phyloP scores from a whole-genome alignment of 2,888 invertebrate genomes.

The Yponomeuta sedellus region DNA sequence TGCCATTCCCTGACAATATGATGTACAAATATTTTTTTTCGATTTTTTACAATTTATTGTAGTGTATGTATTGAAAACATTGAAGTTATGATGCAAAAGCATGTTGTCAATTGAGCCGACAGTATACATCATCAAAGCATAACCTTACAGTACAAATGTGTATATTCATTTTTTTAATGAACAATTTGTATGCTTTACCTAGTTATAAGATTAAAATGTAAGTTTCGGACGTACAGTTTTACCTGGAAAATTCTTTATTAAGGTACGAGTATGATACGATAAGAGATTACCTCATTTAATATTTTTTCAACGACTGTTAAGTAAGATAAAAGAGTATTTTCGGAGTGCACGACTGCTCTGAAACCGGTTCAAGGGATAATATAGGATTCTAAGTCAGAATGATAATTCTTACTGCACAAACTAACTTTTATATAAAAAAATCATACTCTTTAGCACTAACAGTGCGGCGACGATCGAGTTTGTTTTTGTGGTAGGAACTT shows the following conservation, averaged over 20 bases:
- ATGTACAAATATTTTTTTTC: constrained; percentile 25
- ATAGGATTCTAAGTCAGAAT: neutral
- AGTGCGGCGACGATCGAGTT: neutral
- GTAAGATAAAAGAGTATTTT: constrained; percentile 9
- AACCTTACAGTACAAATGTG: constrained; percentile 74
- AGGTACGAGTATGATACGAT: neutral
- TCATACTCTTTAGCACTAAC: neutral
- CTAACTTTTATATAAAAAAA: neutral
- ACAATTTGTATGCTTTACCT: constrained; percentile 65
- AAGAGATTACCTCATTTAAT: constrained; percentile 9
- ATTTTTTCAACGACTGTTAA: constrained; percentile 11
- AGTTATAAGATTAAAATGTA: constrained; percentile 47
- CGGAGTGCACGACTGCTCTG: neutral
- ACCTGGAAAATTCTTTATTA: constrained; percentile 26
- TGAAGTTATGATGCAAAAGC: neutral
- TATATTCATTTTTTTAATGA: constrained; percentile 52
- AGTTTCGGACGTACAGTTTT: constrained; percentile 51
- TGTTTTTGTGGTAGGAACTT: neutral
- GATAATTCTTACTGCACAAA: neutral
- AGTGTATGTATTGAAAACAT: constrained; percentile 1
- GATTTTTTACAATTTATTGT: constrained; percentile 8
- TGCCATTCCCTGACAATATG: constrained; percentile 33
- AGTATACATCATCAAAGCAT: constrained; percentile 29
- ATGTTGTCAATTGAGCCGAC: constrained; percentile 18
- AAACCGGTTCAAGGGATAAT: neutral